A percentile compares a stretch with the other conserved stretches of the same genome.
These are phyloP conservation scores for Coccyzus lansbergi DNA, from an alignment of 2,797 vertebrate genomes.

Conservation along the genomic window DNA sequence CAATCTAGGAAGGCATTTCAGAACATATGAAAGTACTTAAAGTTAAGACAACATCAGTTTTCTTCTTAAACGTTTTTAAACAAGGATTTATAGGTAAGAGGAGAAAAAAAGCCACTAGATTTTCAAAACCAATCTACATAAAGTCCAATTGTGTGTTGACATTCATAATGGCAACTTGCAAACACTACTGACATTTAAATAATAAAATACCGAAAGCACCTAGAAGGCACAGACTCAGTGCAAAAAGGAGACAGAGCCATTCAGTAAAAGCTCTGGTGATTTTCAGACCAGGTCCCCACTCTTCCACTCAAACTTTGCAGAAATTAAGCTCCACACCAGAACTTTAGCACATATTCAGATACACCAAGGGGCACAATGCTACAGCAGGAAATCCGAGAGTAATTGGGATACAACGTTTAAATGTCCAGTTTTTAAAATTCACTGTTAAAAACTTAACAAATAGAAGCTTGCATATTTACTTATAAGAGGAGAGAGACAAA, in stretches of 20 bases:
- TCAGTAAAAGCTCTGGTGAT: not conserved
- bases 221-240: not conserved
- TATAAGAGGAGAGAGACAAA: not conserved
- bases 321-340: not conserved
- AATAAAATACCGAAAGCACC: not conserved
- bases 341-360: not conserved
- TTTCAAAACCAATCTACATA: not conserved
- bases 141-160: not conserved
- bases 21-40: not conserved
- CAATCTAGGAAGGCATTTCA: not conserved
- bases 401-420: not conserved
- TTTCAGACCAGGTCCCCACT: not conserved
- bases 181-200: not conserved
- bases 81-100: not conserved
- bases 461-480: not conserved
- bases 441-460: not conserved
- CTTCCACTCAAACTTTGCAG: not conserved
- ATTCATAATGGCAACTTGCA: not conserved
- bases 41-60: not conserved
- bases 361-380: fast-evolving
- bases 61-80: not conserved
- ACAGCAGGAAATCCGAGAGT: not conserved
- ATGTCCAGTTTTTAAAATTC: not conserved
- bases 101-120: not conserved
- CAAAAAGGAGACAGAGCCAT: not conserved